These are phyloP conservation scores for Trididemnum miniatum DNA, from an alignment of 23 tunicate species.

Conservation along the genomic window DNA sequence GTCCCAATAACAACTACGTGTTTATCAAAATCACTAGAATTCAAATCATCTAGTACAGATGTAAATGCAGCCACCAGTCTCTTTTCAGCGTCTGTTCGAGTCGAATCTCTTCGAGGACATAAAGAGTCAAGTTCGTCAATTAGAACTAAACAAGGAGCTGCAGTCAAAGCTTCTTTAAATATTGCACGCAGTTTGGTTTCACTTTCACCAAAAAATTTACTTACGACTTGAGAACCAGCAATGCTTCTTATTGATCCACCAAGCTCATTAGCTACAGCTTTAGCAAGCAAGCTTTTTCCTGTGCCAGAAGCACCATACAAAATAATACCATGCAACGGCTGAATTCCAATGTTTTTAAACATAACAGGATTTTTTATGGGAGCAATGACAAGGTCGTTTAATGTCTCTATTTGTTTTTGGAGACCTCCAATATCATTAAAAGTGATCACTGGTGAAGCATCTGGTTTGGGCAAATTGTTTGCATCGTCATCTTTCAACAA, in stretches of 20 bases:
- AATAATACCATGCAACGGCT: slow-evolving; percentile 59
- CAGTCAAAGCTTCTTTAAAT: slow-evolving; percentile 40
- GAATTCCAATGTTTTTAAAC: slow-evolving; percentile 47
- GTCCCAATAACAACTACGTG: slow-evolving; percentile 75
- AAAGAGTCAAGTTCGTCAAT: slow-evolving; percentile 71
- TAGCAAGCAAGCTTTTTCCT: slow-evolving; percentile 79
- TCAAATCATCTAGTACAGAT: slow-evolving; percentile 52
- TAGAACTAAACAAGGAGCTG: slow-evolving; percentile 59
- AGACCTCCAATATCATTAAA: slow-evolving; percentile 69
- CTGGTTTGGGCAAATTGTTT: background rate
- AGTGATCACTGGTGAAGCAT: background rate
- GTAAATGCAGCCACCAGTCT: slow-evolving; percentile 63
- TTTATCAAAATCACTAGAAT: background rate
- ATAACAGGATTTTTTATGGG: slow-evolving; percentile 41
- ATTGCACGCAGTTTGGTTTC: slow-evolving; percentile 50
- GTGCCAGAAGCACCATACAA: slow-evolving; percentile 88
- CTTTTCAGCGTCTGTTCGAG: slow-evolving; percentile 62
- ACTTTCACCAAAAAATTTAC: slow-evolving; percentile 74
- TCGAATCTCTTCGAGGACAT: slow-evolving; percentile 65
- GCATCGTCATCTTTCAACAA: background rate
- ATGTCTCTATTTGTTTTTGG: slow-evolving; percentile 27
- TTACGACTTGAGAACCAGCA: slow-evolving; percentile 51
- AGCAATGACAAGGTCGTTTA: slow-evolving; percentile 39
- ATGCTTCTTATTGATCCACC: slow-evolving; percentile 26
- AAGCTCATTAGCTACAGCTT: slow-evolving; percentile 52